Conservation (phyloP, 2,888 invertebrate species). For the Drosophila pegasa region DNA sequence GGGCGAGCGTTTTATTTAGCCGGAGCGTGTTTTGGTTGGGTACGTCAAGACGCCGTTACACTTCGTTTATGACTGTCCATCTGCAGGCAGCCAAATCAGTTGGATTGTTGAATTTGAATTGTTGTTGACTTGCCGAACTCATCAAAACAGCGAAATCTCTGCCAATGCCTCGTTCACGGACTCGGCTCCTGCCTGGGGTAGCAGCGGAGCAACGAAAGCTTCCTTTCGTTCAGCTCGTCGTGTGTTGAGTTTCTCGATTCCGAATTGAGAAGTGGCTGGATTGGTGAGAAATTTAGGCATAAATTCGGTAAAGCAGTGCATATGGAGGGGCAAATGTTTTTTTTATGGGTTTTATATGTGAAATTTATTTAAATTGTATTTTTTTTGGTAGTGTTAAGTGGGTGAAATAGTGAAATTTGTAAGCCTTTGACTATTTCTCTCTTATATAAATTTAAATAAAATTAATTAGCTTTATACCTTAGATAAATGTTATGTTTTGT, state of each 20-base stretch:
- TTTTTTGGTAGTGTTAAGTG: background rate
- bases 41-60: conserved; percentile 81
- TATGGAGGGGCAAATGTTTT: background rate
- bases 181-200: conserved; percentile 29
- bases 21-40: conserved; percentile 13
- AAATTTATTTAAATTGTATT: background rate
- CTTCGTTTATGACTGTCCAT: conserved; percentile 82
- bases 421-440: background rate
- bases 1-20: background rate
- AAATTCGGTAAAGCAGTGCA: conserved; percentile 32
- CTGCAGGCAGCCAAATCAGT: conserved; percentile 58
- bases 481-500: no score
- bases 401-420: background rate
- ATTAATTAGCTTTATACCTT: no score
- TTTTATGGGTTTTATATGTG: background rate
- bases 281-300: conserved; percentile 12
- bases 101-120: conserved; percentile 62
- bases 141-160: conserved; percentile 55
- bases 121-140: conserved; percentile 56
- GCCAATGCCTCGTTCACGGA: conserved; percentile 27
- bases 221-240: conserved; percentile 43
- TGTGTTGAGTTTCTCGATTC: conserved; percentile 19
- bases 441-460: no score
- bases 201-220: conserved; percentile 30
- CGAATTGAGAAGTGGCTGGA: conserved; percentile 19